These are phyloP conservation scores for Platypus cylindrus DNA, from an alignment of 2,888 invertebrate genomes.

Conservation along the genomic window DNA sequence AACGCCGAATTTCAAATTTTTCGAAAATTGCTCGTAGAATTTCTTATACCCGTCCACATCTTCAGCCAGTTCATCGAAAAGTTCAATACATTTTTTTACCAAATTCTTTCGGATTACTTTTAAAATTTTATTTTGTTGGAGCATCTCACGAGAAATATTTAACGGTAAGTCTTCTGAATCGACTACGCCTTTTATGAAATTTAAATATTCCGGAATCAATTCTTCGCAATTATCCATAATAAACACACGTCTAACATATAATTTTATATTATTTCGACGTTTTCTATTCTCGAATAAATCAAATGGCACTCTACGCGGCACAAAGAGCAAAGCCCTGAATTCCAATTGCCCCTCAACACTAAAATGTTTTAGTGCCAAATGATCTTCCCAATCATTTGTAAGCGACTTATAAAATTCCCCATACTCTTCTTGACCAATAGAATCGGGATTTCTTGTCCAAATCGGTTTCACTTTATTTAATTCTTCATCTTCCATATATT, in stretches of 20 bases:
- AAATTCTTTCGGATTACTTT: slow-evolving; percentile 98
- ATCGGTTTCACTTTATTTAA: slow-evolving; percentile 97
- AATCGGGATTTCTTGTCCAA: slow-evolving; percentile 95
- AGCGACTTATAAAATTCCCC: slow-evolving; percentile 97
- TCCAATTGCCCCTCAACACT: slow-evolving; percentile 89
- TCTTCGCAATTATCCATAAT: slow-evolving; percentile 99
- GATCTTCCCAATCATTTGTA: slow-evolving; percentile 97
- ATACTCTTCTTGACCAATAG: slow-evolving; percentile 91
- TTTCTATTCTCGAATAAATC: slow-evolving; percentile 98
- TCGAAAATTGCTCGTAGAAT: slow-evolving; percentile 96
- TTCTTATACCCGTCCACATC: slow-evolving; percentile 98
- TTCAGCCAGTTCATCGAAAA: slow-evolving; percentile 91
- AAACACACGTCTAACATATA: slow-evolving; percentile 95
- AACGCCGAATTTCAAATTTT: slow-evolving; percentile 94
- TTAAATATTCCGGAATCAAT: slow-evolving; percentile 96
- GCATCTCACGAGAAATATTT: slow-evolving; percentile 98
- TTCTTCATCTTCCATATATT: slow-evolving; percentile 96
- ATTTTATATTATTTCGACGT: slow-evolving; percentile 95
- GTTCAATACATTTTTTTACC: slow-evolving; percentile 95
- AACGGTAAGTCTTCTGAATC: slow-evolving; percentile 96
- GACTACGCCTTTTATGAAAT: slow-evolving; percentile 95
- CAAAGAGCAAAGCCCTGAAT: slow-evolving; percentile 85
- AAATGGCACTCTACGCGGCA: slow-evolving; percentile 88
- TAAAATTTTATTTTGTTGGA: slow-evolving; percentile 97
- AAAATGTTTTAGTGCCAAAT: slow-evolving; percentile 91